Percentiles rank a stretch among this genome's conserved stretches.
Evolutionary conservation across 2,797 vertebrate genomes (phyloP).

Genomic region (Falco novaeseelandiae): DNA sequence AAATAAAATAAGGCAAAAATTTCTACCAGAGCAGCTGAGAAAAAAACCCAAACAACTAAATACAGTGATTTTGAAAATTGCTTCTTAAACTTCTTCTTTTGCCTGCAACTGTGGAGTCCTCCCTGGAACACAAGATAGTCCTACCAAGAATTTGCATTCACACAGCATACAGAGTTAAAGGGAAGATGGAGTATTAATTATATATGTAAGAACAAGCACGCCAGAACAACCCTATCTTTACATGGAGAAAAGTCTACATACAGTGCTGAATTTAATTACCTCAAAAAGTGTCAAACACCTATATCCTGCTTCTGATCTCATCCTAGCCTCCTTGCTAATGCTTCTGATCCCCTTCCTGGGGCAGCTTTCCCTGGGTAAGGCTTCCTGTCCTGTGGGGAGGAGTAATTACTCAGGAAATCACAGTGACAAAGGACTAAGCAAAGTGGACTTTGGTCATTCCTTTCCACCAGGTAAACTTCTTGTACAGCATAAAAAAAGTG

Average conservation of each 20-base stretch:
- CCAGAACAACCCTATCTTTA: background rate
- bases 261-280: background rate
- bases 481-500: background rate
- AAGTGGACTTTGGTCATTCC: background rate
- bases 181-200: background rate
- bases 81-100: background rate
- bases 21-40: background rate
- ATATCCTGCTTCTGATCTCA: background rate
- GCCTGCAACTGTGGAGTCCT: background rate
- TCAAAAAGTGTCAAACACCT: background rate
- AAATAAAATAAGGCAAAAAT: background rate
- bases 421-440: background rate
- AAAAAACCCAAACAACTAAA: background rate
- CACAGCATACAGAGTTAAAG: background rate
- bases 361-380: background rate
- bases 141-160: background rate
- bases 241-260: rapidly evolving
- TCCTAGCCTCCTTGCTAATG: background rate
- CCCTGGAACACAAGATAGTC: background rate
- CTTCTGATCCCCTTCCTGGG: background rate
- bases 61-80: background rate
- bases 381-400: background rate
- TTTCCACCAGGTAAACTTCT: background rate
- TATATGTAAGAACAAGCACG: background rate
- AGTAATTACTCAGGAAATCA: background rate